Evolutionary conservation across 2,888 invertebrate genomes (phyloP).

Genomic region (Lamproptera curius): DNA sequence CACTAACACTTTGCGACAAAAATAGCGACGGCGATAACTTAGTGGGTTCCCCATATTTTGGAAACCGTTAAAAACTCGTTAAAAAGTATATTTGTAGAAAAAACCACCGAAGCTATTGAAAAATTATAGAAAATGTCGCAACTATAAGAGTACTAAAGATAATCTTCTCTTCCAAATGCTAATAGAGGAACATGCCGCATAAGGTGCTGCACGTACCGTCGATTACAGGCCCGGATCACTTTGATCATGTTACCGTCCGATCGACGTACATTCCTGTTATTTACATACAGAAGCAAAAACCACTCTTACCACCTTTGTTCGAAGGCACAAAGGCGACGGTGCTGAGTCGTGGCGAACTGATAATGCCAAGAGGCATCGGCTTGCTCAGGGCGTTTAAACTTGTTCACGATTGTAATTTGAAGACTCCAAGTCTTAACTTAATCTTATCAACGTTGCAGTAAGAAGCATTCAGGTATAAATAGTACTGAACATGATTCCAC

Average conservation of each 20-base stretch:
- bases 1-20: no score
- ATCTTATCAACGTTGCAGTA: constrained; percentile 23
- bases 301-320: neutral
- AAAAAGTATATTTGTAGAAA: no score
- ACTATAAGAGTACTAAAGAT: no score
- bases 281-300: neutral
- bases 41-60: no score
- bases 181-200: no score
- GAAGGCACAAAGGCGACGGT: neutral
- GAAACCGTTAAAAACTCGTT: no score
- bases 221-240: constrained; percentile 46
- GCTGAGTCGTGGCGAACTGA: neutral
- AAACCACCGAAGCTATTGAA: no score
- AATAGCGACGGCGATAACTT: no score
- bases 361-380: constrained; percentile 35
- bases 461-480: no score
- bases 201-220: constrained; percentile 18
- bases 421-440: constrained; percentile 26
- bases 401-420: constrained; percentile 36
- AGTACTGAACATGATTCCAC: no score
- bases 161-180: no score
- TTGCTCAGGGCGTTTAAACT: constrained; percentile 38
- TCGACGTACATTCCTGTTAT: constrained; percentile 28
- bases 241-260: constrained; percentile 53
- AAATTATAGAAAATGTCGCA: no score